phyloP scores from a whole-genome alignment of 2,113 vertebrate species.

The Marmota monax region DNA sequence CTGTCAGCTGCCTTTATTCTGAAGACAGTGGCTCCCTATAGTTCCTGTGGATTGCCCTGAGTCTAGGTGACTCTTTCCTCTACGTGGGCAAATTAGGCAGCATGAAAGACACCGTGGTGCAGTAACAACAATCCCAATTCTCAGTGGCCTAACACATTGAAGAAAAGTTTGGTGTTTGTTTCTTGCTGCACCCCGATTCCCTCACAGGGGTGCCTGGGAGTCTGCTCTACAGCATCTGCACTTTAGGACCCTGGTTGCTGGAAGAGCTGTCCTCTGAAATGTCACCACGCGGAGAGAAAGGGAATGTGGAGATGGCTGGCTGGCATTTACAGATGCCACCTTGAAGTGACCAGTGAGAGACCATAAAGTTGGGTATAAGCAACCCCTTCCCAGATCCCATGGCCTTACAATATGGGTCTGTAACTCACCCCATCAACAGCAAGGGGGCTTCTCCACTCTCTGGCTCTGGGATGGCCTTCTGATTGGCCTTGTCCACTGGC shows the following conservation, averaged over 20 bases:
- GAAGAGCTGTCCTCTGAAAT: no score
- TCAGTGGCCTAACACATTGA: neutral
- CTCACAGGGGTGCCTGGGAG: neutral
- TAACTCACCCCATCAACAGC: no score
- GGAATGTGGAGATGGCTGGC: no score
- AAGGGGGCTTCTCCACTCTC: neutral
- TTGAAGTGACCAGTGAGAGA: neutral
- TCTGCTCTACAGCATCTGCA: neutral
- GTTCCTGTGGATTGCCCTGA: neutral
- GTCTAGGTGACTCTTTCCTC: accelerated
- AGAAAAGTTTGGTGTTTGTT: neutral
- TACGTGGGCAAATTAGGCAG: neutral
- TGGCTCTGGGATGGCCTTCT: no score
- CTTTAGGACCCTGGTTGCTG: neutral
- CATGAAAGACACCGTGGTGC: neutral
- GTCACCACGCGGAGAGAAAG: no score
- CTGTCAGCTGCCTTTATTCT: no score
- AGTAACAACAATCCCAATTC: neutral
- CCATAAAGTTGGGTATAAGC: no score
- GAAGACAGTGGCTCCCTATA: no score
- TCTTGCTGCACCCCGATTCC: neutral
- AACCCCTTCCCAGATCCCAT: neutral
- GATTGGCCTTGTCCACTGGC: neutral
- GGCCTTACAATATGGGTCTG: neutral
- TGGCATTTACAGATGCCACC: neutral